Conservation (phyloP, 2,888 invertebrate species). For the Drosophila pseudotalamancana region DNA sequence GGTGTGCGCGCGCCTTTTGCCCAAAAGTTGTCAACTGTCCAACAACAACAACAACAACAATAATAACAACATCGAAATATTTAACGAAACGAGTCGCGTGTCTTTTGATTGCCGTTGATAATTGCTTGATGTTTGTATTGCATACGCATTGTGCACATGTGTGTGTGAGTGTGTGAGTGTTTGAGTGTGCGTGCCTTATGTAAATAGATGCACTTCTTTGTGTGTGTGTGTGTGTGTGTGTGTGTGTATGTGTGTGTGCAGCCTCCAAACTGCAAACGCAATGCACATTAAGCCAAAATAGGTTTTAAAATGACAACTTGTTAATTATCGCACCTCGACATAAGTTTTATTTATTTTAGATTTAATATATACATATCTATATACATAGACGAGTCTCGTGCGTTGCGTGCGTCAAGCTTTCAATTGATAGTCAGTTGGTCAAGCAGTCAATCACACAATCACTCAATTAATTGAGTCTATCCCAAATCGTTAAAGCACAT, state of each 20-base stretch:
- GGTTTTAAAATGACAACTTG: slow-evolving; percentile 65
- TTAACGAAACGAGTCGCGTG: slow-evolving; percentile 77
- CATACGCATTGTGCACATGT: slow-evolving; percentile 34
- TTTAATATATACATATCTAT: too few species aligned
- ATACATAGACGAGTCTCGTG: slow-evolving; percentile 25
- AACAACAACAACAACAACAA: slow-evolving; percentile 13
- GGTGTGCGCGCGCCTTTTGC: slow-evolving; percentile 48
- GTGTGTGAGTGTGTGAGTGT: slow-evolving; percentile 25
- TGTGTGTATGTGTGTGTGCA: slow-evolving; percentile 25
- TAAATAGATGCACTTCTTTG: slow-evolving; percentile 15
- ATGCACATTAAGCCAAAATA: slow-evolving; percentile 62
- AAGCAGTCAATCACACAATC: slow-evolving; percentile 26
- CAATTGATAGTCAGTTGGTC: slow-evolving; percentile 22
- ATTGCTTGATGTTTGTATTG: slow-evolving; percentile 56
- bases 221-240: slow-evolving; percentile 20
- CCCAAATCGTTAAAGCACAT: slow-evolving; percentile 13
- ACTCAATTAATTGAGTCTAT: slow-evolving; percentile 21
- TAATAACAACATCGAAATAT: slow-evolving; percentile 36
- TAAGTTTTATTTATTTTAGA: slow-evolving; percentile 17
- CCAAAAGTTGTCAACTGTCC: slow-evolving; percentile 73
- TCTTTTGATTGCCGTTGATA: slow-evolving; percentile 39
- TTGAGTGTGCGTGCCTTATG: slow-evolving; percentile 25
- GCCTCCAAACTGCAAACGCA: slow-evolving; percentile 69
- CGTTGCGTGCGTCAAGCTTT: slow-evolving; percentile 17
- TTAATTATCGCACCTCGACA: slow-evolving; percentile 77